Percentiles rank a stretch among this genome's conserved stretches.
Evolutionary conservation across 2,888 invertebrate genomes (phyloP).

Genomic region (Didymodactylos carnosus): DNA sequence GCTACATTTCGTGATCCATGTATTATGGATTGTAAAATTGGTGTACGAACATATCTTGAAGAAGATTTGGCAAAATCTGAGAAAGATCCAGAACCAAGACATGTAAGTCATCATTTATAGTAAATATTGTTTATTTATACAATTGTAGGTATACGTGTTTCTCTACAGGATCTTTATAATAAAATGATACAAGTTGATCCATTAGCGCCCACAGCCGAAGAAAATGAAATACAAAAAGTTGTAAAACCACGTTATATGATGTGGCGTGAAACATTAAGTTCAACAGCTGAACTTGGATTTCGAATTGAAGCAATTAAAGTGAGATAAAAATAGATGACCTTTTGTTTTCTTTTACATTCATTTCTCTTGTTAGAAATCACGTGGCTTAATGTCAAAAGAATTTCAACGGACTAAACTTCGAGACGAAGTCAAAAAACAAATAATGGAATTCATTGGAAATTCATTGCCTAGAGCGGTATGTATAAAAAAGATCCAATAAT

Average conservation of each 20-base stretch:
- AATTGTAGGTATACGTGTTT: background rate
- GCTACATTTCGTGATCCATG: constrained; percentile 72
- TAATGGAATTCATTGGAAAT: constrained; percentile 1
- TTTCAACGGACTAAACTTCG: constrained; percentile 3
- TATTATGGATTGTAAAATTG: constrained; percentile 94
- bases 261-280: constrained; percentile 62
- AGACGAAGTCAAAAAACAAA: constrained; percentile 4
- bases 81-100: constrained; percentile 56
- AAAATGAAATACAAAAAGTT: constrained; percentile 58
- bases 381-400: constrained; percentile 3
- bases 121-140: background rate
- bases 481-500: background rate
- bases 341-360: background rate
- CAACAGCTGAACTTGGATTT: constrained; percentile 75
- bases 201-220: constrained; percentile 59
- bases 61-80: constrained; percentile 82
- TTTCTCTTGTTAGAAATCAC: background rate
- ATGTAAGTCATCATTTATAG: background rate
- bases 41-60: constrained; percentile 77
- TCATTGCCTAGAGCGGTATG: background rate
- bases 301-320: constrained; percentile 80
- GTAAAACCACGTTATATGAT: constrained; percentile 85
- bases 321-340: background rate
- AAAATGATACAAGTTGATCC: constrained; percentile 86
- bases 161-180: constrained; percentile 55